Conservation (phyloP, 2,113 vertebrate genomes). For the Festucalex cinctus region DNA sequence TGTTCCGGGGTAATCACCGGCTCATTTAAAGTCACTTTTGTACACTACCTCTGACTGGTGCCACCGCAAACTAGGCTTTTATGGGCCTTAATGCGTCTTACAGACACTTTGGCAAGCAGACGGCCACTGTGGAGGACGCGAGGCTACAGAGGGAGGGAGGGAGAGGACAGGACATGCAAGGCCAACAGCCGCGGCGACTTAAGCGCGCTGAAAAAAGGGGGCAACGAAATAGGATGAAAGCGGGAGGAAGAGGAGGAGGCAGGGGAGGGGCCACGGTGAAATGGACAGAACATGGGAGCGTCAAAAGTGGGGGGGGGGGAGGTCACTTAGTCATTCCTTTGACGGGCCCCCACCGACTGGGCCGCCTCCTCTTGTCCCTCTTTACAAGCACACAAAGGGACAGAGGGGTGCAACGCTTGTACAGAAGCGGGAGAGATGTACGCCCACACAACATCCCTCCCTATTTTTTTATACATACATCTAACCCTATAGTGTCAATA, state of each 20-base stretch:
- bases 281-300: constrained; percentile 59
- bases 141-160: constrained; percentile 7
- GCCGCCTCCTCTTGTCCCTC: constrained; percentile 51
- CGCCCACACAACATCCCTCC: constrained; percentile 10
- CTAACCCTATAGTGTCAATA: not conserved
- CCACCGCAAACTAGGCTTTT: constrained; percentile 65
- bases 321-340: constrained; percentile 71
- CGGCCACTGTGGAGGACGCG: constrained; percentile 47
- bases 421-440: constrained; percentile 51
- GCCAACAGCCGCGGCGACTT: constrained; percentile 64
- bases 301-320: constrained; percentile 66
- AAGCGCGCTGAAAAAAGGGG: constrained; percentile 66
- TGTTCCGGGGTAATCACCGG: constrained; percentile 68
- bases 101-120: constrained; percentile 69
- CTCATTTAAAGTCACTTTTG: constrained; percentile 73
- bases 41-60: constrained; percentile 68
- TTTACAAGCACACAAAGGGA: constrained; percentile 70
- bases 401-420: constrained; percentile 64
- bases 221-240: constrained; percentile 66
- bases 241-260: constrained; percentile 34
- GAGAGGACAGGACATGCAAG: constrained; percentile 36
- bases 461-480: not conserved
- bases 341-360: constrained; percentile 28
- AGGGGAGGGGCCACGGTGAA: constrained; percentile 60
- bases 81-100: constrained; percentile 69